phyloP scores from a whole-genome alignment of 2,113 vertebrate genomes.

The Cyphomyrus plagiostoma region DNA sequence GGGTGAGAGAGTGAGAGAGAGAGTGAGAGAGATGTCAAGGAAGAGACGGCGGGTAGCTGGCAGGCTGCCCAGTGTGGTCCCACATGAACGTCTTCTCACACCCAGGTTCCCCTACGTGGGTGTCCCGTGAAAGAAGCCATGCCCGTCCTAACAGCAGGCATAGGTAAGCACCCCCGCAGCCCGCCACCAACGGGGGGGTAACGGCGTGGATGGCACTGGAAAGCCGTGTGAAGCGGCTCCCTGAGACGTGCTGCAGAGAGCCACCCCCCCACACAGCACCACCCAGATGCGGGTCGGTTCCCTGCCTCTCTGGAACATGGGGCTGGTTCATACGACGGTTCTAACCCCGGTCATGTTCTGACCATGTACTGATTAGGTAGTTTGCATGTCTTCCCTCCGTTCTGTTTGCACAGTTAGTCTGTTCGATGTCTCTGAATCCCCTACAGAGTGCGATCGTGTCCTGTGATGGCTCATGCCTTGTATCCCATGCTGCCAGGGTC shows the following conservation, averaged over 20 bases:
- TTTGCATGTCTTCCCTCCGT: background rate
- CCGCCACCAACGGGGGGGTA: too few species aligned
- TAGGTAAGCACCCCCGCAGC: conserved; percentile 59
- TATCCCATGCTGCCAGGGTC: too few species aligned
- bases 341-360: background rate
- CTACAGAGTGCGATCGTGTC: background rate
- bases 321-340: background rate
- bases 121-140: conserved; percentile 72
- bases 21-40: background rate
- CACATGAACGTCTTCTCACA: background rate
- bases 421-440: background rate
- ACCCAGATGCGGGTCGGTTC: background rate
- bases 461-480: too few species aligned
- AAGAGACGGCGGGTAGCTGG: background rate
- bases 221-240: background rate
- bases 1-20: background rate
- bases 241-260: background rate
- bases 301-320: background rate
- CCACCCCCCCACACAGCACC: background rate
- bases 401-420: background rate
- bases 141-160: conserved; percentile 85
- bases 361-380: background rate
- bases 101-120: conserved; percentile 38
- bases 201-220: background rate
- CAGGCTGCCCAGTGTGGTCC: too few species aligned